Evolutionary conservation across 2,113 vertebrate genomes (phyloP), one percentile per base, ranked within the genome.

Genomic region (Hylia prasina): DNA sequence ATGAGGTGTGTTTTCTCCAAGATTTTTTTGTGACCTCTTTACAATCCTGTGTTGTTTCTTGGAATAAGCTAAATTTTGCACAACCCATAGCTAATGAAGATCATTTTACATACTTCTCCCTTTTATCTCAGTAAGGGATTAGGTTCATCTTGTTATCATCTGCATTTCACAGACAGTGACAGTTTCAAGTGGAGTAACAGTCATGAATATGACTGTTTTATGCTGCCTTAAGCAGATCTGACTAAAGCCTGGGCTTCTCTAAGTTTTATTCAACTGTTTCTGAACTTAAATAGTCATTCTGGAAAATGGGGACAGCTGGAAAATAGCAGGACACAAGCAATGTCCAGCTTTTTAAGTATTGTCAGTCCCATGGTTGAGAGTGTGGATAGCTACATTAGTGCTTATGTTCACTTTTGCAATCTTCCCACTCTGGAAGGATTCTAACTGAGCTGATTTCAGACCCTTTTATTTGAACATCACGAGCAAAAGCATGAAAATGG

Each of bases 401-500:
- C 69, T 87, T 82, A n/a, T 0, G 4, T 48, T 89, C 65, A 48
- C 73, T 94, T 82, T 28, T 64, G 53, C 53, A n/a, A 35, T 69
- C 84, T 70, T 81, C 35, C 35, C 73, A 39, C 57, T 87, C 76
- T 25, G 48, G 64, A 89, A 78, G n/a, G 78, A 71, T 89, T 68
- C 53, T 82, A 79, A 71, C 72, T 37, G 81, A 87, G 83, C 53
- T 91, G 45, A 60, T 85, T 89, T 79, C 73, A 82, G 57, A 23
- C 14, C 51, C 42, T 93, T 94, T 76, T 88, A 94, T 90, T 95
- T 82, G 51, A 87, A 82, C n/a, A 93, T 87, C 54, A 11, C 3
- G 18, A 90, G 42, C 16, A 82, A 85, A 94, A 85, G 70, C 78
- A 85, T 72, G 75, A 69, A 94, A 96, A 94, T 82, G 20, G 54